Percentiles rank a stretch among this genome's conserved stretches.
Evolutionary conservation across 2,888 invertebrate species (phyloP).

Genomic region (Dicranocentrus wangi): DNA sequence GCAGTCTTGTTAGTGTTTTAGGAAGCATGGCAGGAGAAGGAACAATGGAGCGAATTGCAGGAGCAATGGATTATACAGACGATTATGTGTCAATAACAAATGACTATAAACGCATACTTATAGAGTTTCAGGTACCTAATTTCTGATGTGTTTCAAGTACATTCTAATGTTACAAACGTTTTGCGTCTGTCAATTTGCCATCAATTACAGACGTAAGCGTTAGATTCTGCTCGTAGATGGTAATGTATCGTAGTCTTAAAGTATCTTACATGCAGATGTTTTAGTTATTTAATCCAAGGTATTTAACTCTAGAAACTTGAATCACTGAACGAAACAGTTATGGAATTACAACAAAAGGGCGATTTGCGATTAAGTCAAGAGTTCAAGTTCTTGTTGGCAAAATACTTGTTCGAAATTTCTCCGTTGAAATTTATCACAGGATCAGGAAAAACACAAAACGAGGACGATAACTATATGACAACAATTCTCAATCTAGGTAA

Average conservation of each 20-base stretch:
- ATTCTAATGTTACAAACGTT: too few species aligned
- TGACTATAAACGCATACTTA: constrained; percentile 56
- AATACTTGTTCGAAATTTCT: constrained; percentile 34
- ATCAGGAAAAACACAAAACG: constrained; percentile 9
- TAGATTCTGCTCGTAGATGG: too few species aligned
- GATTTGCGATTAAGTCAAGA: constrained; percentile 38
- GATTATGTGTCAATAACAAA: constrained; percentile 44
- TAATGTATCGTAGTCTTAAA: too few species aligned
- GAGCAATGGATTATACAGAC: constrained; percentile 49
- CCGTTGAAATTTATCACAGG: constrained; percentile 25
- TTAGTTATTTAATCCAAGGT: background rate
- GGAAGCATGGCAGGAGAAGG: constrained; percentile 56
- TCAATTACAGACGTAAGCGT: too few species aligned
- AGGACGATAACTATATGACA: constrained; percentile 24
- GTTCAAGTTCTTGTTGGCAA: constrained; percentile 22
- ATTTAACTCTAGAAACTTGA: constrained; percentile 5
- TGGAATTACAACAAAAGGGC: constrained; percentile 41
- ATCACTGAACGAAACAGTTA: constrained; percentile 29
- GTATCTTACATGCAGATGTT: too few species aligned
- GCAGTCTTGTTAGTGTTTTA: constrained; percentile 52
- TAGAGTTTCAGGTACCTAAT: constrained; percentile 44
- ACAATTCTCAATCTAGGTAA: constrained; percentile 35
- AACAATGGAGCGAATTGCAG: constrained; percentile 50
- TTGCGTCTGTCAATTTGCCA: too few species aligned
- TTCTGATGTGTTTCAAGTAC: background rate